Conservation (phyloP, 2,113 vertebrate species). For the Anoplopoma fimbria region DNA sequence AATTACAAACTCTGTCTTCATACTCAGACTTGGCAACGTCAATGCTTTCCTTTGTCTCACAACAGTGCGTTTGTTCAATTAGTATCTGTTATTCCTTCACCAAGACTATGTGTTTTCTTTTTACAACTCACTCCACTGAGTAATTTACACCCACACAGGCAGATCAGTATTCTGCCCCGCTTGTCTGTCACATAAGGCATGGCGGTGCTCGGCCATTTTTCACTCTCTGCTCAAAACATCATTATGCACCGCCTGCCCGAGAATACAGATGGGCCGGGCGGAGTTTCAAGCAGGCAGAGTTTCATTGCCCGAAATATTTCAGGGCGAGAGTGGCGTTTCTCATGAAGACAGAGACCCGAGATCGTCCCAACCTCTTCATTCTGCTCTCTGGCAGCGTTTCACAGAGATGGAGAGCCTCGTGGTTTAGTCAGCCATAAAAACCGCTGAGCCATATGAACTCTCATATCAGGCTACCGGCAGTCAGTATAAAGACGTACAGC, state of each 20-base stretch:
- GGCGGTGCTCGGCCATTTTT: slow-evolving; percentile 68
- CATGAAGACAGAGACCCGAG: slow-evolving; percentile 42
- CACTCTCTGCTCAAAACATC: slow-evolving; percentile 64
- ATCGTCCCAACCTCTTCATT: slow-evolving; percentile 40
- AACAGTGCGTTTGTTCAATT: slow-evolving; percentile 4
- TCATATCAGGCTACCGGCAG: slow-evolving; percentile 15
- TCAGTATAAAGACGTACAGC: slow-evolving; percentile 8
- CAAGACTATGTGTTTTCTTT: background rate
- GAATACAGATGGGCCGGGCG: slow-evolving; percentile 59
- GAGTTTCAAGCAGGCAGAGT: background rate
- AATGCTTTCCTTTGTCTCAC: slow-evolving; percentile 13
- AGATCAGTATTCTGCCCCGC: slow-evolving; percentile 62
- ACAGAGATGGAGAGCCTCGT: slow-evolving; percentile 28
- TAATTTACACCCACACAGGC: slow-evolving; percentile 10
- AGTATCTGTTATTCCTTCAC: background rate
- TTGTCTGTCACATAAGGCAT: slow-evolving; percentile 56
- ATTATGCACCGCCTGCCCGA: slow-evolving; percentile 49
- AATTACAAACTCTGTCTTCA: slow-evolving; percentile 19
- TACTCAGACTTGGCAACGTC: background rate
- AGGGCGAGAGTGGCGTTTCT: slow-evolving; percentile 41
- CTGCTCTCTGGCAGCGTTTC: slow-evolving; percentile 37
- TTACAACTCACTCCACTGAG: slow-evolving; percentile 18
- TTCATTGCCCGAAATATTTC: slow-evolving; percentile 67
- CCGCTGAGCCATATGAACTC: slow-evolving; percentile 49
- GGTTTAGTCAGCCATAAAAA: slow-evolving; percentile 57